These are phyloP conservation scores for Pyrochroa serraticornis DNA, from an alignment of 2,888 invertebrate genomes.

Conservation along the genomic window DNA sequence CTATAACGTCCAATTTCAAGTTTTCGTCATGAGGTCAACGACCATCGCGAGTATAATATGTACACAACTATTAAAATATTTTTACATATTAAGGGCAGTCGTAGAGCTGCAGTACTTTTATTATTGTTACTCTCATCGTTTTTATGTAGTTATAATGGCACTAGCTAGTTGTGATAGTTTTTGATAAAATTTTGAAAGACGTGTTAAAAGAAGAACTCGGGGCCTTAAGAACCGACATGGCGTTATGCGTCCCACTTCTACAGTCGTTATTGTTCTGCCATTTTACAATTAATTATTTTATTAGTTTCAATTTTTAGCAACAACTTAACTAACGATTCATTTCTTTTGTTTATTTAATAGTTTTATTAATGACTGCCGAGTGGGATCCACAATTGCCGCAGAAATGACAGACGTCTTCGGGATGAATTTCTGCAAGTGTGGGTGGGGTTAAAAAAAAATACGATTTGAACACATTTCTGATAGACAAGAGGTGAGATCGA, in stretches of 20 bases:
- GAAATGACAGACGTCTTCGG: no score
- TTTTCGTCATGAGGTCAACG: slow-evolving; percentile 5
- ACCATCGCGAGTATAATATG: slow-evolving; percentile 3
- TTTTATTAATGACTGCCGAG: background rate
- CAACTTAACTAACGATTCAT: background rate
- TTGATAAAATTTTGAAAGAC: slow-evolving; percentile 1
- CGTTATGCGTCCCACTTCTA: background rate
- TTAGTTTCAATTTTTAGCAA: background rate
- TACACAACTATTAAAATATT: slow-evolving; percentile 16
- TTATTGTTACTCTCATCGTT: slow-evolving; percentile 10
- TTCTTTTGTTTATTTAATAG: background rate
- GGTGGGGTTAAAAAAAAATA: slow-evolving; percentile 11
- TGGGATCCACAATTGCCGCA: background rate
- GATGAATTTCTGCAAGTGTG: background rate
- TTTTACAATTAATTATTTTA: background rate
- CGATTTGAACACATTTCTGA: slow-evolving; percentile 43
- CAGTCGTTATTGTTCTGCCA: background rate
- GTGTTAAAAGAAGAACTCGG: background rate
- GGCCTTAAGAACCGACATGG: background rate
- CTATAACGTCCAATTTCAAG: slow-evolving; percentile 4
- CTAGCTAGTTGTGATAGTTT: background rate
- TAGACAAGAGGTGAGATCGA: slow-evolving; percentile 1
- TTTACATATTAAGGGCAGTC: slow-evolving; percentile 15
- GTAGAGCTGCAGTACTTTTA: slow-evolving; percentile 12
- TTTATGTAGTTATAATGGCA: slow-evolving; percentile 9